These are phyloP conservation scores for Stigmatopora argus DNA, from an alignment of 2,113 vertebrate genomes.

Conservation along the genomic window DNA sequence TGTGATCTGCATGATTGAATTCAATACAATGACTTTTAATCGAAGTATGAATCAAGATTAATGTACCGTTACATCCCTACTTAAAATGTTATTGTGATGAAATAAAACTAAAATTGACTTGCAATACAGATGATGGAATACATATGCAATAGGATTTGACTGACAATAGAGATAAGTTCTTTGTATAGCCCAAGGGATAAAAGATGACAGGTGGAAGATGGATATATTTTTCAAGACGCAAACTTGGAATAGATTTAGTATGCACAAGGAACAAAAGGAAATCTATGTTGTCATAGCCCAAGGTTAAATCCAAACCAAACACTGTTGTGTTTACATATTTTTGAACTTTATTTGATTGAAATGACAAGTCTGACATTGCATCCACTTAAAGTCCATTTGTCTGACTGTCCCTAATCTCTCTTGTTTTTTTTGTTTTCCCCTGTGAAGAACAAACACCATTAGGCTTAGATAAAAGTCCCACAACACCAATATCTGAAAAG, in stretches of 20 bases:
- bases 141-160: not conserved
- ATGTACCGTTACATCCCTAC: too few relatives aligned
- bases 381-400: not conserved
- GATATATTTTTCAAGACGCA: constrained; percentile 3
- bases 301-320: constrained; percentile 3
- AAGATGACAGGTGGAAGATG: constrained; percentile 2
- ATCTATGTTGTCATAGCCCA: constrained; percentile 1
- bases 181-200: not conserved
- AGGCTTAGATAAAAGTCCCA: not conserved
- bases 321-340: not conserved
- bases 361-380: not conserved
- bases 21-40: too few relatives aligned
- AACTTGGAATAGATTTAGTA: not conserved
- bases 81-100: not conserved
- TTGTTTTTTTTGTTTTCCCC: not conserved
- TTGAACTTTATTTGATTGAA: not conserved
- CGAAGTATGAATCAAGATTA: too few relatives aligned
- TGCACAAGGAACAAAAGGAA: not conserved
- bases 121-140: not conserved
- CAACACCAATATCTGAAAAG: not conserved
- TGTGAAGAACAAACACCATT: not conserved
- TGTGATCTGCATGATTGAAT: too few relatives aligned
- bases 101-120: not conserved
- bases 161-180: constrained; percentile 1
- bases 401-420: not conserved